phyloP scores from a whole-genome alignment of 2,797 vertebrate genomes.

The Typhlichthys eigenmanni region DNA sequence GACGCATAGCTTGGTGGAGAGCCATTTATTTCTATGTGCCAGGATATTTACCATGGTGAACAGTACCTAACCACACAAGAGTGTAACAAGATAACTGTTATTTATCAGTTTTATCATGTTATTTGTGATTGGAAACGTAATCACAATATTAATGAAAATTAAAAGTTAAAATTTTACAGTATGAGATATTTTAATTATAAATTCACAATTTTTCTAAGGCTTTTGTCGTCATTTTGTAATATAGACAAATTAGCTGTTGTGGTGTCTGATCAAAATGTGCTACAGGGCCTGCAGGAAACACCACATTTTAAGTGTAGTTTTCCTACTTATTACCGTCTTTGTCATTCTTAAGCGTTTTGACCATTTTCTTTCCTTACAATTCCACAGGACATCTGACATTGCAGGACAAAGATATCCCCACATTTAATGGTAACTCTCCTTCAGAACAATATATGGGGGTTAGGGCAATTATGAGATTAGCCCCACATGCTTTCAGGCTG shows the following conservation, averaged over 20 bases:
- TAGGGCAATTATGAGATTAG: slow-evolving; percentile 90
- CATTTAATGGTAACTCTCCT: slow-evolving; percentile 74
- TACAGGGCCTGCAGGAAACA: slow-evolving; percentile 22
- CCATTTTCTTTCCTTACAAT: slow-evolving; percentile 46
- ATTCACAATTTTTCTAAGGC: too few relatives aligned
- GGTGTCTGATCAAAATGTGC: slow-evolving; percentile 20
- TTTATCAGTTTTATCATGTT: too few relatives aligned
- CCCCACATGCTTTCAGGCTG: slow-evolving; percentile 76
- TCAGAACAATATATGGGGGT: slow-evolving; percentile 82
- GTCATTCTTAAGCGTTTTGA: slow-evolving; percentile 46
- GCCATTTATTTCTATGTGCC: too few relatives aligned
- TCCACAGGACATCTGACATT: slow-evolving; percentile 79
- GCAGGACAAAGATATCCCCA: slow-evolving; percentile 75
- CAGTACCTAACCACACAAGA: too few relatives aligned
- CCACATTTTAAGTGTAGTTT: slow-evolving; percentile 22
- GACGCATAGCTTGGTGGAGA: too few relatives aligned
- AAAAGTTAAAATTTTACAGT: too few relatives aligned
- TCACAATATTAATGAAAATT: too few relatives aligned
- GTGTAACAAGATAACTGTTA: too few relatives aligned
- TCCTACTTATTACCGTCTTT: slow-evolving; percentile 52
- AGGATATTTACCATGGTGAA: too few relatives aligned
- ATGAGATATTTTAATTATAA: too few relatives aligned
- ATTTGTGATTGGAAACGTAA: too few relatives aligned
- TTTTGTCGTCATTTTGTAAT: not conserved
- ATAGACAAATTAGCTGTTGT: slow-evolving; percentile 20